Evolutionary conservation across 2,888 invertebrate species (phyloP).

Genomic region (Sylvicola cinctus): DNA sequence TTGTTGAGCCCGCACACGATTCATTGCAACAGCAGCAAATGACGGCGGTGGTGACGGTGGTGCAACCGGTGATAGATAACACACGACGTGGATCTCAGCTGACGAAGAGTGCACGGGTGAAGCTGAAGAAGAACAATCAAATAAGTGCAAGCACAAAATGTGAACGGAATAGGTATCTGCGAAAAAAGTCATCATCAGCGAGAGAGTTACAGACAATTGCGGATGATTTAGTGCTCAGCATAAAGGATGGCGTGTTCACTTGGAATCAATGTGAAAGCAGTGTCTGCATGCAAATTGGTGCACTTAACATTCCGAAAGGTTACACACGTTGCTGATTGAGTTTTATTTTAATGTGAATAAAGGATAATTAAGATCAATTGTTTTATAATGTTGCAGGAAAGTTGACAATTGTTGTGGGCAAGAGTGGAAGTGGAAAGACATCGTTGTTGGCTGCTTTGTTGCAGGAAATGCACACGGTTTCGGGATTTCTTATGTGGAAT

Average conservation of each 20-base stretch:
- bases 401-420: conserved; percentile 54
- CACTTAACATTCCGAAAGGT: conserved; percentile 26
- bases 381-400: too few species aligned
- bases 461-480: conserved; percentile 53
- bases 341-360: too few species aligned
- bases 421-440: conserved; percentile 62
- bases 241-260: conserved; percentile 18
- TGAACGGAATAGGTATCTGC: conserved; percentile 5
- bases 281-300: conserved; percentile 14
- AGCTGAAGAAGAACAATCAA: conserved; percentile 8
- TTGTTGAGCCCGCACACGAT: conserved; percentile 1
- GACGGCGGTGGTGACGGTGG: too few species aligned
- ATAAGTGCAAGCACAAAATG: conserved; percentile 6
- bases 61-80: background rate
- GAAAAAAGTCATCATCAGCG: conserved; percentile 5
- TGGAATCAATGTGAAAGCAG: conserved; percentile 13
- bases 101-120: background rate
- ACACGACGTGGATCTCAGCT: background rate
- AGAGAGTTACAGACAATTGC: conserved; percentile 16
- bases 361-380: too few species aligned
- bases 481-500: conserved; percentile 42
- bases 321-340: background rate
- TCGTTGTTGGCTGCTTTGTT: conserved; percentile 55
- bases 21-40: background rate
- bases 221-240: conserved; percentile 21